A percentile compares a stretch with the other conserved stretches of the same genome.
These are phyloP conservation scores for Exaiptasia diaphana DNA, from an alignment of 64 coral and sea anemone genomes.

Conservation along the genomic window DNA sequence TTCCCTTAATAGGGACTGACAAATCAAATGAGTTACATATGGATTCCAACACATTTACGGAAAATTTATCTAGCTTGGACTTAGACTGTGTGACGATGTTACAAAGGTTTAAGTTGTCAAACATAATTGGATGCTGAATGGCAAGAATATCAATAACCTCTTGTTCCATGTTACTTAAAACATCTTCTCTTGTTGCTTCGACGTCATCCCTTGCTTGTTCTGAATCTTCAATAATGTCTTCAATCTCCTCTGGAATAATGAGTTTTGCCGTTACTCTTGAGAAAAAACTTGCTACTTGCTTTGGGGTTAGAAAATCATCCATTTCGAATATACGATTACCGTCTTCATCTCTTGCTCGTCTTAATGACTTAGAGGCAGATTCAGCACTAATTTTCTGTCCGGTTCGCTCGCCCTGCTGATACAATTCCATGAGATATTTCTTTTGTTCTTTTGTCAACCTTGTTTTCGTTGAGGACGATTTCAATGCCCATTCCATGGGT, in stretches of 20 bases:
- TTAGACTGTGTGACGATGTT: no score
- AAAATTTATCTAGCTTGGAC: no score
- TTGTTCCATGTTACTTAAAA: neutral
- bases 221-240: constrained; percentile 3
- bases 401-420: constrained; percentile 18
- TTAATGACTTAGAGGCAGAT: neutral
- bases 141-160: no score
- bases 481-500: constrained; percentile 13
- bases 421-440: constrained; percentile 27
- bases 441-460: constrained; percentile 27
- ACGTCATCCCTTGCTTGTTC: neutral
- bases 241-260: constrained; percentile 8
- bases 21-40: no score
- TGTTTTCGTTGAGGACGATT: constrained; percentile 1
- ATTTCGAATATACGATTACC: constrained; percentile 21
- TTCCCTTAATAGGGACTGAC: no score
- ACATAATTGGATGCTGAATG: no score
- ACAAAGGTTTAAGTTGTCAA: no score
- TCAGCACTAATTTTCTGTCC: constrained; percentile 2
- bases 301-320: constrained; percentile 36
- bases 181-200: neutral
- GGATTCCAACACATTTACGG: no score
- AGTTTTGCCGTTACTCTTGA: constrained; percentile 6
- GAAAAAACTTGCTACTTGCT: constrained; percentile 8
- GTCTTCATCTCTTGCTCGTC: constrained; percentile 8